These are phyloP conservation scores for human (Homo sapiens) DNA, from an alignment of 2,113 vertebrate species.

Conservation along the genomic window GRCh38 chr13:24353501-24354000, in stretches of 20 bases:
- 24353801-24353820: neutral
- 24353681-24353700: neutral
- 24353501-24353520: neutral
- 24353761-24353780: neutral
- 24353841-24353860: neutral
- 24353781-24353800: neutral
- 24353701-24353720: neutral
- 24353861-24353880: rapidly evolving
- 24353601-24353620: rapidly evolving
- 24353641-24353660: neutral
- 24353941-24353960: rapidly evolving
- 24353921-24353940: rapidly evolving
- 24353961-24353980: rapidly evolving
- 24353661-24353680: neutral
- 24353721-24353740: no score
- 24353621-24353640: rapidly evolving
- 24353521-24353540: neutral
- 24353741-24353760: neutral
- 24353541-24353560: neutral
- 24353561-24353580: no score
- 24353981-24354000: rapidly evolving
- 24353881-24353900: rapidly evolving
- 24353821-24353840: neutral
- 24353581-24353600: no score
- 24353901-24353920: rapidly evolving